These are phyloP conservation scores for Burhinus oedicnemus DNA, from an alignment of 2,113 vertebrate species.

Conservation along the genomic window DNA sequence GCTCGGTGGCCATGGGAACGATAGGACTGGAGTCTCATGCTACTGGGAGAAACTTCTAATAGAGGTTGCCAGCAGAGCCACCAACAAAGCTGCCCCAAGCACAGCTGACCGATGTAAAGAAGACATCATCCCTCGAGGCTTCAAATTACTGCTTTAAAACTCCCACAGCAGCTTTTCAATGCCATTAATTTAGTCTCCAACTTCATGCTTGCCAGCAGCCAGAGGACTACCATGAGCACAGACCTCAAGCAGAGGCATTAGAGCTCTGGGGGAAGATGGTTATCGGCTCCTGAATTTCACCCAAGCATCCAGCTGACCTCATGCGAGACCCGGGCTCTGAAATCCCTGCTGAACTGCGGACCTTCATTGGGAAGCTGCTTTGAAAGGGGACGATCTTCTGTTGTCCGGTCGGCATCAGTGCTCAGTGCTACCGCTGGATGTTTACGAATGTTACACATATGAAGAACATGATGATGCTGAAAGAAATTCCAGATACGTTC, in stretches of 20 bases:
- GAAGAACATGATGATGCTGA: background rate
- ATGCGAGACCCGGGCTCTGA: background rate
- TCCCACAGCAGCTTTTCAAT: background rate
- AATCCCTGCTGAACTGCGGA: background rate
- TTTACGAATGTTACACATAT: too few relatives aligned
- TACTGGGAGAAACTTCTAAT: background rate
- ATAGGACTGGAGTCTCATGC: background rate
- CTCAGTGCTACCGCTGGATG: background rate
- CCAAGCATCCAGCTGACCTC: background rate
- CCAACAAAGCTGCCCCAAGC: background rate
- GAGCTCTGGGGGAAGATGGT: background rate
- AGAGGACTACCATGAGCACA: background rate
- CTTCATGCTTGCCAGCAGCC: background rate
- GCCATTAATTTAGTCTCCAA: background rate
- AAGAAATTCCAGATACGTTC: background rate
- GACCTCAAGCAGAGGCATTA: too few relatives aligned
- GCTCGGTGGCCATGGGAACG: background rate
- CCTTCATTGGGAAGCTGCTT: background rate
- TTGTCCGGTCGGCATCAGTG: background rate
- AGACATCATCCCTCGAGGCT: background rate
- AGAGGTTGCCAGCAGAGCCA: background rate
- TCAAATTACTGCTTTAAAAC: background rate
- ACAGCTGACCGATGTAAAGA: background rate
- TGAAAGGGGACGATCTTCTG: background rate
- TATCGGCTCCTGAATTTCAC: background rate